A percentile compares a stretch with the other conserved stretches of the same genome.
Evolutionary conservation across 2,888 invertebrate species (phyloP).

Genomic region (Drosophila macrothrix): DNA sequence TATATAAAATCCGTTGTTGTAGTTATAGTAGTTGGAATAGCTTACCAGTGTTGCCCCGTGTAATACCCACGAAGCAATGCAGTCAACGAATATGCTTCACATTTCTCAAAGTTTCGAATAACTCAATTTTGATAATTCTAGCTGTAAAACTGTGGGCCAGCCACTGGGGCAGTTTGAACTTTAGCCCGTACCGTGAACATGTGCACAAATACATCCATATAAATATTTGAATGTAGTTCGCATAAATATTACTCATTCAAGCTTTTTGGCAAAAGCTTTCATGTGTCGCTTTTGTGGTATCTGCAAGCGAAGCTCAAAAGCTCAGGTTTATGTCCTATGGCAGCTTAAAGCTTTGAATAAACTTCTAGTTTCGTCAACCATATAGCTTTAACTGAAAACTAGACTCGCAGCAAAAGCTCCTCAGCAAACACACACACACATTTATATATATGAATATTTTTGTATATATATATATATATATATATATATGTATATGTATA

Average conservation of each 20-base stretch:
- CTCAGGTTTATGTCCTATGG: slow-evolving; percentile 16
- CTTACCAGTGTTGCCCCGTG: neutral
- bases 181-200: neutral
- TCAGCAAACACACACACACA: neutral
- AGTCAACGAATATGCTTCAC: neutral
- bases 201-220: neutral
- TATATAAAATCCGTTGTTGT: neutral
- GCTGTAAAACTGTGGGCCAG: neutral
- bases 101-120: neutral
- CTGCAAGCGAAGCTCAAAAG: slow-evolving; percentile 6
- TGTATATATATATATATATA: neutral
- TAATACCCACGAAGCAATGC: neutral
- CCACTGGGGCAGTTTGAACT: neutral
- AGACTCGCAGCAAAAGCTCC: slow-evolving; percentile 11
- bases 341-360: slow-evolving; percentile 15
- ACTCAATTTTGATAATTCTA: neutral
- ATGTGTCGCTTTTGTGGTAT: neutral
- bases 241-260: neutral
- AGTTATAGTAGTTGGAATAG: neutral
- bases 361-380: neutral
- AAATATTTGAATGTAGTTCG: neutral
- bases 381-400: neutral
- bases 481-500: neutral
- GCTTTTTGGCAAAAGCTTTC: neutral
- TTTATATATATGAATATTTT: no score